Conservation (phyloP, 1,140 invertebrate species). For the Drosophila kurseongensis region DNA sequence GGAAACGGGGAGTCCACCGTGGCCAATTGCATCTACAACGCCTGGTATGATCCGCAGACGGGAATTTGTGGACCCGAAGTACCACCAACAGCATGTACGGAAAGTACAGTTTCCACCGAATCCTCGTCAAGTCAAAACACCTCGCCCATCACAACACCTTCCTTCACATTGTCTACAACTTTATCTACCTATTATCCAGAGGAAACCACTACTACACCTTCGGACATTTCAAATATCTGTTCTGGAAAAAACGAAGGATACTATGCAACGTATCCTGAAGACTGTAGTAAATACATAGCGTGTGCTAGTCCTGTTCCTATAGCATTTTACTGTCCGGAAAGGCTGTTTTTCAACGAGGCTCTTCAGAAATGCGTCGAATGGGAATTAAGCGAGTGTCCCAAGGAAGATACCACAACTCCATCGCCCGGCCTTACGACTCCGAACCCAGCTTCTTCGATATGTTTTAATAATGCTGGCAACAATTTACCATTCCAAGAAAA, state of each 20-base stretch:
- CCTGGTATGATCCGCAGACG: constrained; percentile 60
- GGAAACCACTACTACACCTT: constrained; percentile 9
- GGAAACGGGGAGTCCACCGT: constrained; percentile 42
- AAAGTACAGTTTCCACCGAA: not conserved
- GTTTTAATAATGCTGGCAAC: constrained; percentile 13
- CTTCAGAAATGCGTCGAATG: constrained; percentile 50
- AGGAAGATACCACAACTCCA: constrained; percentile 9
- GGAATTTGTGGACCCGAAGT: constrained; percentile 54
- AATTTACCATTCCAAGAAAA: constrained; percentile 49
- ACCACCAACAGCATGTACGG: constrained; percentile 59
- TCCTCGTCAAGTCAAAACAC: constrained; percentile 12
- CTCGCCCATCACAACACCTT: not conserved
- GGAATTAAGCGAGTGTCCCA: constrained; percentile 49
- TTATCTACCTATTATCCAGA: not conserved
- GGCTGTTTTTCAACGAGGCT: constrained; percentile 52
- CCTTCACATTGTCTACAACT: constrained; percentile 1
- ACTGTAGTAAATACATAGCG: constrained; percentile 65
- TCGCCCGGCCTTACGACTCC: constrained; percentile 32
- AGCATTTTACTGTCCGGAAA: constrained; percentile 60
- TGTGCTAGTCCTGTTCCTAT: constrained; percentile 61
- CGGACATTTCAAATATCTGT: constrained; percentile 37
- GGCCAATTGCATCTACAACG: constrained; percentile 58
- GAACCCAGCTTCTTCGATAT: constrained; percentile 19
- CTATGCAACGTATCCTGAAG: constrained; percentile 60
- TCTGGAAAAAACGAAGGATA: constrained; percentile 14